Evolutionary conservation across 1,140 invertebrate species (phyloP).

Genomic region (Theocolax elegans): DNA sequence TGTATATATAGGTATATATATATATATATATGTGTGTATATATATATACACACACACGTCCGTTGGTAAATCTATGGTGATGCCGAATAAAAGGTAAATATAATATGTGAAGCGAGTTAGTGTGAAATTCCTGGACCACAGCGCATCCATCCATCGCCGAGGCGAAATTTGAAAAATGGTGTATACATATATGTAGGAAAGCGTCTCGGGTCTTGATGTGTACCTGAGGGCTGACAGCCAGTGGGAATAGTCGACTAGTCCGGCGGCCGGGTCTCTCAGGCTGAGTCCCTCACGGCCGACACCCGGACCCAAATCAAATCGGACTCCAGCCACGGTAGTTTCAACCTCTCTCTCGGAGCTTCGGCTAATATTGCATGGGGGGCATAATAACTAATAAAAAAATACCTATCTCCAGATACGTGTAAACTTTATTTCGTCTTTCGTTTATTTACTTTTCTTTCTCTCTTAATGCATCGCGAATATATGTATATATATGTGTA

Average conservation of each 20-base stretch:
- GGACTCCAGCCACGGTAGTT: constrained; percentile 66
- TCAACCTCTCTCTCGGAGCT: constrained; percentile 64
- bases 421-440: background rate
- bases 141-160: constrained; percentile 48
- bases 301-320: constrained; percentile 67
- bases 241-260: constrained; percentile 69
- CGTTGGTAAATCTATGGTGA: constrained; percentile 28
- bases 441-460: too few species aligned
- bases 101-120: constrained; percentile 64
- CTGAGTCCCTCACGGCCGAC: constrained; percentile 67
- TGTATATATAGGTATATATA: too few species aligned
- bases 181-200: too few species aligned
- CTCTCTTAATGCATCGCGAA: too few species aligned
- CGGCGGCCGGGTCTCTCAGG: constrained; percentile 65
- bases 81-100: too few species aligned
- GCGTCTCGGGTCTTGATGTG: constrained; percentile 54
- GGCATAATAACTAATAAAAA: constrained; percentile 31
- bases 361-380: constrained; percentile 63
- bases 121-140: constrained; percentile 55
- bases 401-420: constrained; percentile 15
- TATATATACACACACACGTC: too few species aligned
- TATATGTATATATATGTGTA: too few species aligned
- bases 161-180: too few species aligned
- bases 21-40: too few species aligned
- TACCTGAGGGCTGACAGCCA: constrained; percentile 68